phyloP scores from a whole-genome alignment of 2,113 vertebrate genomes.

The Pitta sordida region DNA sequence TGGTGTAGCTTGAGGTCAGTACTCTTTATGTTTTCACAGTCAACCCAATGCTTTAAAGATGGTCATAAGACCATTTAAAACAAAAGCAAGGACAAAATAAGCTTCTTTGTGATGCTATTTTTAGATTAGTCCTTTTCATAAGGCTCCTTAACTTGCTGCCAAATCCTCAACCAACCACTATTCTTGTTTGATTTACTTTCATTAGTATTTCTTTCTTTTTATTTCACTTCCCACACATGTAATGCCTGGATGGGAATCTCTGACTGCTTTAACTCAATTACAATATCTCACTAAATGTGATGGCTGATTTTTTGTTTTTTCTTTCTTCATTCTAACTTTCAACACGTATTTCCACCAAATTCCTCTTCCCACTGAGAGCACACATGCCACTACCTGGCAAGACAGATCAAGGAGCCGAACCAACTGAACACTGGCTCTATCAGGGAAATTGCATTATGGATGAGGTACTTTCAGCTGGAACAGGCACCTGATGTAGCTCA shows the following conservation, averaged over 20 bases:
- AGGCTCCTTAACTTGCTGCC: background rate
- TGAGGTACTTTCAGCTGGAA: background rate
- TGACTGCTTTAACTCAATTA: background rate
- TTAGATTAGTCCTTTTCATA: background rate
- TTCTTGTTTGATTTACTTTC: background rate
- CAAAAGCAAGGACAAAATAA: background rate
- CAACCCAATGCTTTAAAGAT: background rate
- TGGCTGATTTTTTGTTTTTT: background rate
- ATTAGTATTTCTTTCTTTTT: background rate
- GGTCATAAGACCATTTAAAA: background rate
- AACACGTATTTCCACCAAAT: background rate
- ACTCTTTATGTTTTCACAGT: background rate
- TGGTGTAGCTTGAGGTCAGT: too few relatives aligned
- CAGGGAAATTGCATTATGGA: background rate
- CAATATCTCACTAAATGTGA: background rate
- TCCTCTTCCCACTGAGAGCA: background rate
- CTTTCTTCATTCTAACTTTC: background rate
- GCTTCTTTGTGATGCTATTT: background rate
- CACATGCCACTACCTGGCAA: background rate
- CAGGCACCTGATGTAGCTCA: background rate
- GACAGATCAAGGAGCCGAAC: background rate
- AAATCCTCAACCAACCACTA: background rate
- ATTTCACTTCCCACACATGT: fast-evolving
- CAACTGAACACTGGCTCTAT: background rate
- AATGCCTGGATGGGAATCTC: background rate